These are phyloP conservation scores for Cnemophilus loriae DNA, from an alignment of 2,113 vertebrate species.

Conservation along the genomic window DNA sequence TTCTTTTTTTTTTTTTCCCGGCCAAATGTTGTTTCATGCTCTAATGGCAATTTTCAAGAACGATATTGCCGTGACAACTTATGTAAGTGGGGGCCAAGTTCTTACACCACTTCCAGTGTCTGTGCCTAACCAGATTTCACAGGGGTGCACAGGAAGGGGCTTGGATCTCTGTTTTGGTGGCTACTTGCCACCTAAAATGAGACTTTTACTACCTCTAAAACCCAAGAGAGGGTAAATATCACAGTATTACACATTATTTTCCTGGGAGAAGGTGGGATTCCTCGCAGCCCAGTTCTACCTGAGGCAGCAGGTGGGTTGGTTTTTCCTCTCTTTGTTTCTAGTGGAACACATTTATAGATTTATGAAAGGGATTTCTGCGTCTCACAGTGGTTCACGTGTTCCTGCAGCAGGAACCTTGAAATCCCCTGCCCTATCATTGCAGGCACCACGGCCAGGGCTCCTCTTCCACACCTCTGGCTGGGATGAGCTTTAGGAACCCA, in stretches of 20 bases:
- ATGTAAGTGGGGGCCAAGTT: neutral
- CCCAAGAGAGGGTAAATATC: neutral
- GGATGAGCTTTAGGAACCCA: neutral
- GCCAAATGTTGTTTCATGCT: constrained; percentile 58
- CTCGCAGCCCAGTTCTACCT: neutral
- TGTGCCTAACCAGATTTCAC: constrained; percentile 37
- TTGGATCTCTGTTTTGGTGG: neutral
- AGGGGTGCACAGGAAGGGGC: neutral
- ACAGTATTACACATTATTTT: neutral
- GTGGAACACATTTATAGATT: neutral
- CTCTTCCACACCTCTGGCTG: neutral
- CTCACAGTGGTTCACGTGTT: neutral
- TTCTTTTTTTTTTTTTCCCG: neutral
- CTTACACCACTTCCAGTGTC: neutral
- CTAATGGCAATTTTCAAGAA: constrained; percentile 65
- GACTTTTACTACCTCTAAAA: neutral
- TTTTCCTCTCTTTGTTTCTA: neutral
- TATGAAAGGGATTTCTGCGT: neutral
- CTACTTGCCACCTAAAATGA: neutral
- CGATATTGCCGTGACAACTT: constrained; percentile 27
- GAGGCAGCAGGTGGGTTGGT: neutral
- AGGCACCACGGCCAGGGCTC: neutral
- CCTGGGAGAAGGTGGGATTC: neutral
- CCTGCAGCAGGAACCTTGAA: neutral
- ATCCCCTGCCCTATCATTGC: neutral